A percentile compares a stretch with the other conserved stretches of the same genome.
phyloP scores from a whole-genome alignment of 1,140 invertebrate species.

The Spodoptera litura region DNA sequence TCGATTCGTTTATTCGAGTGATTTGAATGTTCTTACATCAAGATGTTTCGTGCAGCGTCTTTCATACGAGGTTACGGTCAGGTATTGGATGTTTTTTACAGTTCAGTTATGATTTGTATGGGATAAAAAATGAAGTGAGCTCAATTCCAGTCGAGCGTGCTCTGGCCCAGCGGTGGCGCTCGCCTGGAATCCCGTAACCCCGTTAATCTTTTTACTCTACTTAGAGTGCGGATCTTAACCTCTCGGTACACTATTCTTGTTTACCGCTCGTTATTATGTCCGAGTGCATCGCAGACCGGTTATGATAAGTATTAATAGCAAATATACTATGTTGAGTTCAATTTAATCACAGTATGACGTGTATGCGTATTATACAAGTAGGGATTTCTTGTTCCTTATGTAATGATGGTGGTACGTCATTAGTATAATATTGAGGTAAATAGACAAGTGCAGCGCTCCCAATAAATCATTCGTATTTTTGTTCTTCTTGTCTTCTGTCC shows the following conservation, averaged over 20 bases:
- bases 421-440: too few species aligned
- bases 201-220: constrained; percentile 77
- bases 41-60: constrained; percentile 77
- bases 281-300: constrained; percentile 35
- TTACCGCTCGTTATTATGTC: constrained; percentile 28
- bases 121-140: constrained; percentile 11
- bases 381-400: constrained; percentile 17
- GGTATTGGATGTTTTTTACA: constrained; percentile 54
- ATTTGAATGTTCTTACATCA: constrained; percentile 24
- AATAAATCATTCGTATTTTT: too few species aligned
- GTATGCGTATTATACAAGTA: background rate
- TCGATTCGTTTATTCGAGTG: constrained; percentile 18
- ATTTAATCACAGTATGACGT: constrained; percentile 1
- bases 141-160: constrained; percentile 12
- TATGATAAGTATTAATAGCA: constrained; percentile 27
- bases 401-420: background rate
- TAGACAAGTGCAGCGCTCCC: too few species aligned
- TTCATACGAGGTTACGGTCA: constrained; percentile 74
- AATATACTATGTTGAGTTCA: constrained; percentile 3
- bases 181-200: constrained; percentile 72
- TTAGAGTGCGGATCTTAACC: constrained; percentile 71
- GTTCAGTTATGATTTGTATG: constrained; percentile 14
- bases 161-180: constrained; percentile 50
- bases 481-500: too few species aligned
- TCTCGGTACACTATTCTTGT: constrained; percentile 54